Percentiles rank a stretch among this genome's conserved stretches.
phyloP scores from a whole-genome alignment of 2,113 vertebrate genomes.

The Nycticorax nycticorax region DNA sequence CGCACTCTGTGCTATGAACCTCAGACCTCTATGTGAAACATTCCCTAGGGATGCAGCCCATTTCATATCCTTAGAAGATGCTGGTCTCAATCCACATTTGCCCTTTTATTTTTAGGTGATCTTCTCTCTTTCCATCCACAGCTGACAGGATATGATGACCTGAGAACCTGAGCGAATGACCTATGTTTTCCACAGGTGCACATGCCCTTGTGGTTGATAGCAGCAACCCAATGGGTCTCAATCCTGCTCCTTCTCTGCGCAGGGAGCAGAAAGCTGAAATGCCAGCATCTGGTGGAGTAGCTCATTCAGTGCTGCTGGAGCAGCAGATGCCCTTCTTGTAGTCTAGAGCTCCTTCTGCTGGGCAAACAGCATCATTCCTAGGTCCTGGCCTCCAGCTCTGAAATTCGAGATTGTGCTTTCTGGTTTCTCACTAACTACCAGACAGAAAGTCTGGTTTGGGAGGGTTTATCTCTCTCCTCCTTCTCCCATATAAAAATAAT shows the following conservation, averaged over 20 bases:
- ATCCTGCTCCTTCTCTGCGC: neutral
- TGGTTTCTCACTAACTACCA: neutral
- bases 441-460: neutral
- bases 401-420: neutral
- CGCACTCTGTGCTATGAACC: too few species aligned
- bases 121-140: neutral
- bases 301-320: neutral
- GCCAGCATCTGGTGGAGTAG: rapidly evolving
- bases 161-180: neutral
- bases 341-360: slow-evolving; percentile 36
- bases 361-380: neutral
- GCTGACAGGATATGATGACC: too few species aligned
- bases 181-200: rapidly evolving
- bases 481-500: neutral
- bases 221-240: neutral
- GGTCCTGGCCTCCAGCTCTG: neutral
- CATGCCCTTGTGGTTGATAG: rapidly evolving
- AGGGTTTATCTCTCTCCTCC: neutral
- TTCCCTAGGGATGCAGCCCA: rapidly evolving
- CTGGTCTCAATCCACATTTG: too few species aligned
- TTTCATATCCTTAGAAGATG: neutral
- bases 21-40: neutral
- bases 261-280: neutral
- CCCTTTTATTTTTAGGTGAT: neutral
- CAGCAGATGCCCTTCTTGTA: neutral